Percentiles rank a stretch among this genome's conserved stretches.
phyloP scores from a whole-genome alignment of 2,888 invertebrate genomes.

The Holacanthella duospinosa region DNA sequence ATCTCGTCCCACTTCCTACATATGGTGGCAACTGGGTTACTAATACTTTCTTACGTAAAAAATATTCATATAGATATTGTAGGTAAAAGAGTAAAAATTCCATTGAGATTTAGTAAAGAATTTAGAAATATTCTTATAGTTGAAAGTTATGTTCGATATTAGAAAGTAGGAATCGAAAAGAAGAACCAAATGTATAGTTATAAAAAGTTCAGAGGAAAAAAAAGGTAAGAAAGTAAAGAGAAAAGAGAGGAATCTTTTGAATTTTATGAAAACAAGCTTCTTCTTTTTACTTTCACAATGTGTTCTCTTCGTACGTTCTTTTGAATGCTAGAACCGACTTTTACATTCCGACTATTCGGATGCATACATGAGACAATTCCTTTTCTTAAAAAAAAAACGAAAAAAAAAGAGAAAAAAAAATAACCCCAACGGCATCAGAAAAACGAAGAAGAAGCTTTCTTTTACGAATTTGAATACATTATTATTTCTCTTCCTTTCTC shows the following conservation, averaged over 20 bases:
- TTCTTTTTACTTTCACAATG: constrained; percentile 6
- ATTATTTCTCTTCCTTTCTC: constrained; percentile 13
- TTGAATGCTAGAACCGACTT: no score
- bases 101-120: neutral
- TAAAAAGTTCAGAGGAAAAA: neutral
- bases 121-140: neutral
- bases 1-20: no score
- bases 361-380: no score
- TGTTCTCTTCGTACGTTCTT: constrained; percentile 7
- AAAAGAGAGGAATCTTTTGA: no score
- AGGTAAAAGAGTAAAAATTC: no score
- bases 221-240: no score
- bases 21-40: no score
- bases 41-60: no score
- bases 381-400: constrained; percentile 6
- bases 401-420: constrained; percentile 8
- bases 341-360: no score
- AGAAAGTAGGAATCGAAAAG: no score
- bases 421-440: neutral
- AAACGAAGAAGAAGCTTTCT: neutral
- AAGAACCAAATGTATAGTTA: neutral
- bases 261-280: no score
- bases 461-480: neutral
- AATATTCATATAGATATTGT: no score
- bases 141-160: constrained; percentile 1